phyloP scores from a whole-genome alignment of 2,888 invertebrate genomes.

The Ophion costatus region DNA sequence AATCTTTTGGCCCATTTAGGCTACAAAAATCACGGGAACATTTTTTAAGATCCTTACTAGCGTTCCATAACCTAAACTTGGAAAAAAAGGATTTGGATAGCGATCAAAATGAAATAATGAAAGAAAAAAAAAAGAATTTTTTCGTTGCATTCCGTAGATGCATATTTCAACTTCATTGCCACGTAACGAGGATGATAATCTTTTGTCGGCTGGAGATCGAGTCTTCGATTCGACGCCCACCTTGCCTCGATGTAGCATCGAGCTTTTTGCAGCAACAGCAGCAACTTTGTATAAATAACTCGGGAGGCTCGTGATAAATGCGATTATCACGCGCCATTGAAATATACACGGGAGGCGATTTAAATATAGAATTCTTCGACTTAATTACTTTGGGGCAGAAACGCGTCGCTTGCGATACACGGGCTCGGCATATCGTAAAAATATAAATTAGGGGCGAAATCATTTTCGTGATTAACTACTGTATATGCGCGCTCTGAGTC shows the following conservation, averaged over 20 bases:
- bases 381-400: neutral
- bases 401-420: neutral
- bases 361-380: slow-evolving; percentile 9
- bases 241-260: neutral
- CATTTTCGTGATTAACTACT: neutral
- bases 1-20: no score
- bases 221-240: neutral
- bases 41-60: no score
- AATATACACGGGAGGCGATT: neutral
- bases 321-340: neutral
- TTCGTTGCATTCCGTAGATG: no score
- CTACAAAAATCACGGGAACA: no score
- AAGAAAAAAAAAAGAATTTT: no score
- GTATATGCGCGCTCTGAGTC: neutral
- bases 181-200: no score
- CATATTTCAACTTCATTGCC: no score
- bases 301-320: neutral
- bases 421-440: neutral
- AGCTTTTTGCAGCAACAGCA: neutral
- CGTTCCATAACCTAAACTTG: no score
- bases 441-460: neutral
- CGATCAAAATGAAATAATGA: no score
- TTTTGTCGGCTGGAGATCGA: no score
- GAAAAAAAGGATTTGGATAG: no score
- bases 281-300: neutral